These are phyloP conservation scores for Halcyon leucocephala DNA, from an alignment of 2,797 vertebrate species.

Conservation along the genomic window DNA sequence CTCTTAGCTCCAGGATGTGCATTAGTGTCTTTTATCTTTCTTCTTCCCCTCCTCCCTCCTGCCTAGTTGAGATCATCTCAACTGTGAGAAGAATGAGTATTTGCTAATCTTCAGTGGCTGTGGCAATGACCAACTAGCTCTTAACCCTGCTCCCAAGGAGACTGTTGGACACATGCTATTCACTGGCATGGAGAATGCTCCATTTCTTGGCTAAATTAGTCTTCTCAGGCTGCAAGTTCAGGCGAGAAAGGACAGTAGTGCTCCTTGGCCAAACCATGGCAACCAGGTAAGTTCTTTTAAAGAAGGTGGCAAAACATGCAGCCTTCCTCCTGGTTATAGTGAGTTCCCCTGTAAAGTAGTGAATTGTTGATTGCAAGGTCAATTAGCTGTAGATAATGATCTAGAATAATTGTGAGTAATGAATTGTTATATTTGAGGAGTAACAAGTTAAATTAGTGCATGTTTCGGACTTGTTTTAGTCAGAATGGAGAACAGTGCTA, in stretches of 20 bases:
- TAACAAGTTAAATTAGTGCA: not conserved
- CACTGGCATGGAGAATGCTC: not conserved
- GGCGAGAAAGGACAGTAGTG: not conserved
- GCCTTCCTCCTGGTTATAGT: not conserved
- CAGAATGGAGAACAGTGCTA: not conserved
- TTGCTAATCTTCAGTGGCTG: not conserved
- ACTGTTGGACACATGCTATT: not conserved
- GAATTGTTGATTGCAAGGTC: not conserved
- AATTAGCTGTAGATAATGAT: constrained; percentile 31
- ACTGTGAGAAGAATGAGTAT: not conserved
- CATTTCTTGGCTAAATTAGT: not conserved
- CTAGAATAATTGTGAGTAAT: not conserved
- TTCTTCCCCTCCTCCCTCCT: not conserved
- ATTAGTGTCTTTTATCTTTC: not conserved
- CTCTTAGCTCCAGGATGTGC: not conserved
- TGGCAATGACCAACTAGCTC: not conserved
- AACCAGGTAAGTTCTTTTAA: not conserved
- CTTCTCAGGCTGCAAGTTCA: not conserved
- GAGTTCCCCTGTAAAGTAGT: not conserved
- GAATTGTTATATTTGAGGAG: not conserved
- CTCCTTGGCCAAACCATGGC: not conserved
- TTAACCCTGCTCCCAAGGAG: not conserved
- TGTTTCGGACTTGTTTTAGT: constrained; percentile 2
- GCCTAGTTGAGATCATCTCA: not conserved
- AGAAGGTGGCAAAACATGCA: not conserved